Percentiles rank a stretch among this genome's conserved stretches.
Evolutionary conservation across 1,140 invertebrate species (phyloP).

Genomic region (Lepidurus apus): DNA sequence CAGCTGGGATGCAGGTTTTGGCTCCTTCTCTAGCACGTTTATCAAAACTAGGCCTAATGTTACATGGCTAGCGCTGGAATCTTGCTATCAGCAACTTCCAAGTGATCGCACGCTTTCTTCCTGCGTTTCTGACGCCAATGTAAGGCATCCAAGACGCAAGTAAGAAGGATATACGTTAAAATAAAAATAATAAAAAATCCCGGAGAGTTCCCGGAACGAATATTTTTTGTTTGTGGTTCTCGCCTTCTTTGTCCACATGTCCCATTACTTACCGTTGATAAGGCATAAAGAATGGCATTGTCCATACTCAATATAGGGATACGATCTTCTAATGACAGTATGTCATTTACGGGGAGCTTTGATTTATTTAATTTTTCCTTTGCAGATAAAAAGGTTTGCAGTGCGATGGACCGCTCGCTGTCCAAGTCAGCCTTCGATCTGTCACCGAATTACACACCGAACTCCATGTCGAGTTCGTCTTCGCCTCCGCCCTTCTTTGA

Average conservation of each 20-base stretch:
- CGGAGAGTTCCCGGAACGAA: too few relatives aligned
- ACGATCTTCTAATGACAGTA: not conserved
- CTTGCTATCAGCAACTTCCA: not conserved
- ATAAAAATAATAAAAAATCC: too few relatives aligned
- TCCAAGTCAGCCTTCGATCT: not conserved
- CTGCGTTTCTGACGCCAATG: too few relatives aligned
- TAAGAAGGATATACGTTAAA: too few relatives aligned
- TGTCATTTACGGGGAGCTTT: not conserved
- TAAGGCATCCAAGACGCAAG: too few relatives aligned
- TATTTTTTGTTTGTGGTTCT: too few relatives aligned
- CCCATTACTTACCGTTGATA: too few relatives aligned
- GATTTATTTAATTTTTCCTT: not conserved
- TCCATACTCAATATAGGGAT: too few relatives aligned
- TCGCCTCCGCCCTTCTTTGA: not conserved
- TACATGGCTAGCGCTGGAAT: not conserved
- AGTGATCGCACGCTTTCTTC: too few relatives aligned
- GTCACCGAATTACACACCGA: not conserved
- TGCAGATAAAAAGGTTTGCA: not conserved
- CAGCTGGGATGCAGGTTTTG: not conserved
- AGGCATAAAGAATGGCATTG: too few relatives aligned
- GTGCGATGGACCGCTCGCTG: not conserved
- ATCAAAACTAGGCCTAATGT: not conserved
- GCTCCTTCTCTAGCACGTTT: not conserved
- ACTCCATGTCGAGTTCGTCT: not conserved
- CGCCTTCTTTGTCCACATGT: too few relatives aligned